Evolutionary conservation across 1,140 invertebrate genomes (phyloP), one percentile per base, ranked within the genome.

Genomic region (Lutraria rhynchaena): DNA sequence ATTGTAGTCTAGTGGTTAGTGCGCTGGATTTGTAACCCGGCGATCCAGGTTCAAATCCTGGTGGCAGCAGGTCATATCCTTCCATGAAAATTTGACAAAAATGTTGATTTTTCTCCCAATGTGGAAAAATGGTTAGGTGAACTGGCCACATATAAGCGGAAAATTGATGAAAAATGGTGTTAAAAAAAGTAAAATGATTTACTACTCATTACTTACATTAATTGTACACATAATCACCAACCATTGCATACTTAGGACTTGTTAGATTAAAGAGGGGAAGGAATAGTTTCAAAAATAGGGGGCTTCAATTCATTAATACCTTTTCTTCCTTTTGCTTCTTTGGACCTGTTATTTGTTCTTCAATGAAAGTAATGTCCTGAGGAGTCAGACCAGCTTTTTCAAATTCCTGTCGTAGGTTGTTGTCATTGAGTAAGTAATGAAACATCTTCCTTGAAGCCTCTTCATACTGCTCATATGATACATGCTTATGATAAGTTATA

Each of bases 381-480:
- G 86, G 85, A 22, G 27, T 27, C 15, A 88, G 71, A n/a, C 81
- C 84, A 49, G 83, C 80, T 55, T 83, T 70, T 29, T 87, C 70
- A 74, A 93, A 90, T 17, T 85, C 51, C 9, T 77, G 67, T 49
- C 35, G 35, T 55, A 92, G 82, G n/a, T 87, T 83, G 73, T 93
- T 92, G 35, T 88, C 88, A 63, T 91, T 84, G 49, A 93, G 77
- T 31, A 94, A 83, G 61, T 93, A 89, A 65, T 93, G 87, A 69
- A 94, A 88, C 89, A 94, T 92, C 58, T 87, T 69, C n/a, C 90
- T 60, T n/a, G 93, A 93, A 19, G 86, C 87, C 46, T 91, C 75
- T 89, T 94, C 93, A 89, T 94, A 93, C 93, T 94, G 83, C 0
- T 87, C n/a, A n/a, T n/a, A n/a, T n/a, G n/a, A n/a, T n/a, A n/a